phyloP scores from a whole-genome alignment of 2,888 invertebrate species.

The Ormyrus thymus region DNA sequence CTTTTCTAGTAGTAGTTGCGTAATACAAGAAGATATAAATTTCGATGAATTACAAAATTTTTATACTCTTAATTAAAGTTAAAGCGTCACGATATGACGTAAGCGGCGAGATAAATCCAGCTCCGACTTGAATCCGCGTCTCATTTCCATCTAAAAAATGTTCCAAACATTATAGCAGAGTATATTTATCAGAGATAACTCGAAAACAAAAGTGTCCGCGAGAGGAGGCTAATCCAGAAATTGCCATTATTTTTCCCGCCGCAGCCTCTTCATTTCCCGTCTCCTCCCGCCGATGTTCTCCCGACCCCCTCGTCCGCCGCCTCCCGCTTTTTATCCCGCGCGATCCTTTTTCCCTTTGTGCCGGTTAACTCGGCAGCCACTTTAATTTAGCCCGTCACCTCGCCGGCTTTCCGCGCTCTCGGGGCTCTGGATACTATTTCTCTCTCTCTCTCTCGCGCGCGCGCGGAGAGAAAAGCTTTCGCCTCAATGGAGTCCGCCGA shows the following conservation, averaged over 20 bases:
- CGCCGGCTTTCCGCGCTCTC: background rate
- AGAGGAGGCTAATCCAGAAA: background rate
- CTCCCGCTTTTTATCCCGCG: too few relatives aligned
- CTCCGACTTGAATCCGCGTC: too few relatives aligned
- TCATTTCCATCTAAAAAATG: background rate
- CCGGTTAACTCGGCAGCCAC: slow-evolving; percentile 17
- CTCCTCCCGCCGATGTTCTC: too few relatives aligned
- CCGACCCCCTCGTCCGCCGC: too few relatives aligned
- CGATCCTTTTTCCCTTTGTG: background rate
- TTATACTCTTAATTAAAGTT: too few relatives aligned
- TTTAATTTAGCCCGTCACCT: slow-evolving; percentile 34
- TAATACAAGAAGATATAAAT: too few relatives aligned
- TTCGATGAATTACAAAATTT: too few relatives aligned
- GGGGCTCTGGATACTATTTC: background rate
- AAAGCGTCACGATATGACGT: too few relatives aligned
- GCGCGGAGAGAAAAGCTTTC: background rate
- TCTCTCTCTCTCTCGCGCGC: background rate
- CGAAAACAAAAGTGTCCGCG: background rate
- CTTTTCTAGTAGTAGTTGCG: too few relatives aligned
- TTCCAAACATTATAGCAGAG: background rate
- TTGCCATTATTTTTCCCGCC: background rate
- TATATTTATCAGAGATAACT: too few relatives aligned
- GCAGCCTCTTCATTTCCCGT: background rate
- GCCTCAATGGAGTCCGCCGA: background rate
- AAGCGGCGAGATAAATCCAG: too few relatives aligned